Evolutionary conservation across 1,140 invertebrate species (phyloP).

Genomic region (Sycobia sp.): DNA sequence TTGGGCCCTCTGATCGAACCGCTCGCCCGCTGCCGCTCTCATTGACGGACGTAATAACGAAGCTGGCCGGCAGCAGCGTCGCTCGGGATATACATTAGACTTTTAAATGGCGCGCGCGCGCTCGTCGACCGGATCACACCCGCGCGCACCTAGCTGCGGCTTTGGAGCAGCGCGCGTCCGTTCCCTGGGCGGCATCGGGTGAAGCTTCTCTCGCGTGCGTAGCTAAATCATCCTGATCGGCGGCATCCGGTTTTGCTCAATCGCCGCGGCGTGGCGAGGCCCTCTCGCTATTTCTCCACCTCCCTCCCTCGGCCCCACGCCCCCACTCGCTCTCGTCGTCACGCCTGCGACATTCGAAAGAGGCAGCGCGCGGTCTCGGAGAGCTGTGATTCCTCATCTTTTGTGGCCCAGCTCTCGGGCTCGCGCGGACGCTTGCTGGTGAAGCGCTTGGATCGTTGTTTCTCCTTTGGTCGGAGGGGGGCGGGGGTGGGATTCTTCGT

Average conservation of each 20-base stretch:
- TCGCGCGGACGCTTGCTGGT: too few relatives aligned
- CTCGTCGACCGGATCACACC: not conserved
- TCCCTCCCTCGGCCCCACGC: too few relatives aligned
- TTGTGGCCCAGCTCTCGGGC: too few relatives aligned
- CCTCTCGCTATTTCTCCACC: too few relatives aligned
- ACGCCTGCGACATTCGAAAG: slow-evolving; percentile 49
- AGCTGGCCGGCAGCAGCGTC: slow-evolving; percentile 23
- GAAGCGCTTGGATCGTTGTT: too few relatives aligned
- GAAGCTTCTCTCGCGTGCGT: slow-evolving; percentile 41
- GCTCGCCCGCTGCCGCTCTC: not conserved
- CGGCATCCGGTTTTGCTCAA: slow-evolving; percentile 51
- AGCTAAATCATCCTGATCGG: slow-evolving; percentile 51
- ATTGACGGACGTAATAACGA: slow-evolving; percentile 46
- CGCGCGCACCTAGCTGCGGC: too few relatives aligned
- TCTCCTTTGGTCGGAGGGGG: slow-evolving; percentile 1
- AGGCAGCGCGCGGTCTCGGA: slow-evolving; percentile 19
- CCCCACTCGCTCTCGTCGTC: slow-evolving; percentile 37
- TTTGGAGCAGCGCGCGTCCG: slow-evolving; percentile 10
- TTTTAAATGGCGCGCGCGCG: slow-evolving; percentile 47
- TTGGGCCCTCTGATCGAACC: not conserved
- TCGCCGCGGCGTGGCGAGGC: slow-evolving; percentile 44
- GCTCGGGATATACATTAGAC: slow-evolving; percentile 40
- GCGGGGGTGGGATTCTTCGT: too few relatives aligned
- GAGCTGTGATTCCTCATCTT: too few relatives aligned
- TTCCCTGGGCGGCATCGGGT: slow-evolving; percentile 43